Evolutionary conservation across 2,888 invertebrate genomes (phyloP).

Genomic region (Chloromyia formosa): DNA sequence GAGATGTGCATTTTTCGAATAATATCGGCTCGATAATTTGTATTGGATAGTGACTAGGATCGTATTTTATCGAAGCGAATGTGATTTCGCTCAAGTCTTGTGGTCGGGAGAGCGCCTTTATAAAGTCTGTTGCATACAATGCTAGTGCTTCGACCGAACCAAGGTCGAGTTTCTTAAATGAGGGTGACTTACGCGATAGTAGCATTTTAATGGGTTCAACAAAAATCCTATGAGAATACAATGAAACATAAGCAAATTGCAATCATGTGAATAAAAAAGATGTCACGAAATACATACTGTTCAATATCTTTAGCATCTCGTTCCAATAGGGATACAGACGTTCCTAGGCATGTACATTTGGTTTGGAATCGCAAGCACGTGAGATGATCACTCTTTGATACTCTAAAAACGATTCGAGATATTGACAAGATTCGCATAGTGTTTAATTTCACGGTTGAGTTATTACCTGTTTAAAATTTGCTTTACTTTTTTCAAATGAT

Average conservation of each 20-base stretch:
- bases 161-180: slow-evolving; percentile 60
- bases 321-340: slow-evolving; percentile 58
- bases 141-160: slow-evolving; percentile 63
- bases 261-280: background rate
- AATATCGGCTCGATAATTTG: slow-evolving; percentile 65
- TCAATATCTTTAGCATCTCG: slow-evolving; percentile 61
- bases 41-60: slow-evolving; percentile 74
- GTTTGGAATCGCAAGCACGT: slow-evolving; percentile 61
- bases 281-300: slow-evolving; percentile 54
- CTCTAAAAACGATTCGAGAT: slow-evolving; percentile 53
- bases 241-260: background rate
- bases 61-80: slow-evolving; percentile 77
- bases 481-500: slow-evolving; percentile 62
- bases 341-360: slow-evolving; percentile 58
- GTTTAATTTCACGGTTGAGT: background rate
- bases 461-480: slow-evolving; percentile 61
- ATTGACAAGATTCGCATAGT: background rate
- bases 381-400: slow-evolving; percentile 61
- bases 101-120: slow-evolving; percentile 63
- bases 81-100: slow-evolving; percentile 71
- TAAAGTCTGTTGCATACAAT: slow-evolving; percentile 60
- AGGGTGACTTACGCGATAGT: slow-evolving; percentile 58
- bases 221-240: slow-evolving; percentile 57
- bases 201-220: slow-evolving; percentile 61
- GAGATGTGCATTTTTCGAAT: slow-evolving; percentile 69